Conservation (phyloP, 2,888 invertebrate species). For the Drosophila phalerata region DNA sequence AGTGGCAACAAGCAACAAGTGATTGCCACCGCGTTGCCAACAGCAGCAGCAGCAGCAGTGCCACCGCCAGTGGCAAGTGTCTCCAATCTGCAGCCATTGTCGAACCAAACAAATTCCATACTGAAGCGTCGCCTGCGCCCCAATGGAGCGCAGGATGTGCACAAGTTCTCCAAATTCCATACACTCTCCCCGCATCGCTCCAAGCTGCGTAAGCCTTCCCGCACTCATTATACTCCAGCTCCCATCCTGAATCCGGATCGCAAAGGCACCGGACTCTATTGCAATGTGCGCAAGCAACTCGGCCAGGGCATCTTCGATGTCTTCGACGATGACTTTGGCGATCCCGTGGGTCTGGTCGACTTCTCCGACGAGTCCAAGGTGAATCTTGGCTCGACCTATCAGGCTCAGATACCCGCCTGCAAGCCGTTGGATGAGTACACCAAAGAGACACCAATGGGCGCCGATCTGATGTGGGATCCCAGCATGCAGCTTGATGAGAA, state of each 20-base stretch:
- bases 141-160: slow-evolving; percentile 69
- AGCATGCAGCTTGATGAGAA: slow-evolving; percentile 87
- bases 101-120: slow-evolving; percentile 84
- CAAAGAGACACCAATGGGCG: slow-evolving; percentile 44
- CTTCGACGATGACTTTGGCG: slow-evolving; percentile 84
- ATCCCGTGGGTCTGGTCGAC: slow-evolving; percentile 83
- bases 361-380: slow-evolving; percentile 89
- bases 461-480: slow-evolving; percentile 94
- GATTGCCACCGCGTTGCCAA: slow-evolving; percentile 72
- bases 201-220: slow-evolving; percentile 85
- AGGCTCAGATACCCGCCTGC: slow-evolving; percentile 91
- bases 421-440: slow-evolving; percentile 36
- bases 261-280: slow-evolving; percentile 93
- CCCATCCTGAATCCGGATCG: slow-evolving; percentile 97
- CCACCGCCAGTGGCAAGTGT: slow-evolving; percentile 38
- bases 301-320: slow-evolving; percentile 80
- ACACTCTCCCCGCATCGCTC: slow-evolving; percentile 83
- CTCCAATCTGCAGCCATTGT: slow-evolving; percentile 77
- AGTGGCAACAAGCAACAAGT: slow-evolving; percentile 59
- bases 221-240: slow-evolving; percentile 93
- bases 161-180: slow-evolving; percentile 81
- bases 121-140: slow-evolving; percentile 83
- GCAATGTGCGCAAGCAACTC: slow-evolving; percentile 83
- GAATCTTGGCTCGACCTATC: slow-evolving; percentile 94
- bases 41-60: slow-evolving; percentile 22